Conservation (phyloP, 2,888 invertebrate species). For the Metalampra italica region DNA sequence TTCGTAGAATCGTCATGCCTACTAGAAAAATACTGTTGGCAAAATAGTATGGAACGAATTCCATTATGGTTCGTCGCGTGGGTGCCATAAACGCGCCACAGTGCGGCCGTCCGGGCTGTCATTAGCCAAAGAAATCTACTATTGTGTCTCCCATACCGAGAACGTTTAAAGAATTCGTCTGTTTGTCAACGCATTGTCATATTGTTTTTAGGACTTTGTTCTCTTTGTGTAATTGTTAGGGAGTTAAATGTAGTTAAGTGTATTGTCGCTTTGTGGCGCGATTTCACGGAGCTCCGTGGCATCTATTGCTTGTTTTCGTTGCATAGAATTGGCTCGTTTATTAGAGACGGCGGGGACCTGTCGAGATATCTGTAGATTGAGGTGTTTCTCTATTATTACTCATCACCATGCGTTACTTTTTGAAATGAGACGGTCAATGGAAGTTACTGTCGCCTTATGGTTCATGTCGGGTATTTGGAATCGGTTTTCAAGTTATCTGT, state of each 20-base stretch:
- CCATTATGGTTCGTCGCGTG: slow-evolving; percentile 74
- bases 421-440: not conserved
- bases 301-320: slow-evolving; percentile 44
- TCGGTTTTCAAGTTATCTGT: no score
- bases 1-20: slow-evolving; percentile 56
- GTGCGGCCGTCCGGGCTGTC: slow-evolving; percentile 60
- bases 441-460: no score
- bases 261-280: slow-evolving; percentile 55
- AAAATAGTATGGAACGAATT: slow-evolving; percentile 76
- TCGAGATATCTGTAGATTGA: slow-evolving; percentile 44
- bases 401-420: slow-evolving; percentile 32
- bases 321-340: slow-evolving; percentile 68
- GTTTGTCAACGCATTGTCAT: slow-evolving; percentile 44
- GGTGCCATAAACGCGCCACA: slow-evolving; percentile 71
- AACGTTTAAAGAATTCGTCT: slow-evolving; percentile 47
- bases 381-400: slow-evolving; percentile 51
- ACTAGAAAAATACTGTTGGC: slow-evolving; percentile 53
- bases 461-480: no score
- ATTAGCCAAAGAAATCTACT: slow-evolving; percentile 57
- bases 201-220: slow-evolving; percentile 63
- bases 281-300: slow-evolving; percentile 60
- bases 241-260: slow-evolving; percentile 73
- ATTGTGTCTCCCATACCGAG: slow-evolving; percentile 52
- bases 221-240: slow-evolving; percentile 69
- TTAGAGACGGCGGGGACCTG: slow-evolving; percentile 63